These are phyloP conservation scores for Dyspetes luteomarginatus DNA, from an alignment of 2,888 invertebrate species.

Conservation along the genomic window DNA sequence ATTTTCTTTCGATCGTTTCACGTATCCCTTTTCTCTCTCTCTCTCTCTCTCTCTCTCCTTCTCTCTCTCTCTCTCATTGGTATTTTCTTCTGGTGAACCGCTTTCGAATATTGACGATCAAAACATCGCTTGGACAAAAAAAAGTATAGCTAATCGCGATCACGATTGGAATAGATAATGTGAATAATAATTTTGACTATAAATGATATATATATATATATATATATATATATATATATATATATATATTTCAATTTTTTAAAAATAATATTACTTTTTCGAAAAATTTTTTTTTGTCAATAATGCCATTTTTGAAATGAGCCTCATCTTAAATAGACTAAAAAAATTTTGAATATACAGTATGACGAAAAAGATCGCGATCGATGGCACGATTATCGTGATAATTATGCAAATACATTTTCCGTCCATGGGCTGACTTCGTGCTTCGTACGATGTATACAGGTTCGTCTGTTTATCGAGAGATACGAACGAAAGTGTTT, in stretches of 20 bases:
- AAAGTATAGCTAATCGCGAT: slow-evolving; percentile 1
- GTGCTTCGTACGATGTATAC: neutral
- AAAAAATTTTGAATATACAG: too few relatives aligned
- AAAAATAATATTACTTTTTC: neutral
- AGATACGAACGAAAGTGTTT: slow-evolving; percentile 52
- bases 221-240: too few relatives aligned
- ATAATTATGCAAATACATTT: too few relatives aligned
- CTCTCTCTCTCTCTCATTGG: slow-evolving; percentile 1
- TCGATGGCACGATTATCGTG: too few relatives aligned
- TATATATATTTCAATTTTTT: too few relatives aligned
- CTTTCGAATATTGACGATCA: slow-evolving; percentile 57
- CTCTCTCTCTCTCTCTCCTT: slow-evolving; percentile 22
- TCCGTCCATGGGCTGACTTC: neutral
- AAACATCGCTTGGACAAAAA: slow-evolving; percentile 21
- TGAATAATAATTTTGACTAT: too few relatives aligned
- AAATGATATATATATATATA: too few relatives aligned
- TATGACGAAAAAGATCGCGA: too few relatives aligned
- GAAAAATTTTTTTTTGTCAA: too few relatives aligned
- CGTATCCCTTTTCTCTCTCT: slow-evolving; percentile 25
- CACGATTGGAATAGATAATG: slow-evolving; percentile 1
- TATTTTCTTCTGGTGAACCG: slow-evolving; percentile 26
- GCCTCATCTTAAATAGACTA: too few relatives aligned
- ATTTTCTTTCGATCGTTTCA: slow-evolving; percentile 40
- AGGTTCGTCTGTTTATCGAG: slow-evolving; percentile 20
- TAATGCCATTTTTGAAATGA: too few relatives aligned